Base-by-base conservation (phyloP, 1,140 invertebrate genomes). In the Eupeodes corollae region DNA sequence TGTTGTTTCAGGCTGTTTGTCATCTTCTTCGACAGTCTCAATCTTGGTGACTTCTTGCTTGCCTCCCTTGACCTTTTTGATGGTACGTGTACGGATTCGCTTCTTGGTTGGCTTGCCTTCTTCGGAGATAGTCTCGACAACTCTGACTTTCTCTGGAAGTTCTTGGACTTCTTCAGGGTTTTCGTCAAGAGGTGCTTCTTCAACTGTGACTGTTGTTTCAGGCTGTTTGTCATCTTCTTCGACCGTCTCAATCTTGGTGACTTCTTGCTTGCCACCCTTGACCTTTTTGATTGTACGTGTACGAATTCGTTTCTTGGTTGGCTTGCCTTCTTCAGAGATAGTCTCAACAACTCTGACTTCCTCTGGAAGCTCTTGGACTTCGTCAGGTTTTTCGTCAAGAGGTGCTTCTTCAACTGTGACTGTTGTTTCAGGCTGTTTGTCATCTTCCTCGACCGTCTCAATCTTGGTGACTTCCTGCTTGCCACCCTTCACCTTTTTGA, bases 401-500 rank as follows among this genome's bases (percentile, higher is more conserved):
- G 19, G 10, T 16, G 12, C 21, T n/a, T 18, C 18, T 41, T 41
- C 21, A 19, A 12, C 12, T 41, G n/a, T 19, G 13, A 30, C 9
- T 10, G 14, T 40, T 21, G 35, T 38, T 18, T 13, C 32, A 21
- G 34, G 32, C 37, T 8, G 16, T 38, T 34, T 19, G 18, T 35
- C 54, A 38, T 56, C 54, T 40, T 53, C 51, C 37, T 52, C 47
- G 3, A 58, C 30, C n/a, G 45, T 62, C 9, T 62, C 47, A 44
- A 67, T 62, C 52, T 67, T 56, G 6, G 59, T 63, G 9, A 42
- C 53, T 53, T 66, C 56, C 48, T 58, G 40, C 49, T 56, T 64
- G 13, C 38, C 52, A 26, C 46, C 54, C 34, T 56, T 47, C 47
- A 57, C 48, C 51, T 66, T 66, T 52, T 57, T 60, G 30, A 56